These are phyloP conservation scores for Calidris pugnax DNA, from an alignment of 2,113 vertebrate species.

Conservation along the genomic window DNA sequence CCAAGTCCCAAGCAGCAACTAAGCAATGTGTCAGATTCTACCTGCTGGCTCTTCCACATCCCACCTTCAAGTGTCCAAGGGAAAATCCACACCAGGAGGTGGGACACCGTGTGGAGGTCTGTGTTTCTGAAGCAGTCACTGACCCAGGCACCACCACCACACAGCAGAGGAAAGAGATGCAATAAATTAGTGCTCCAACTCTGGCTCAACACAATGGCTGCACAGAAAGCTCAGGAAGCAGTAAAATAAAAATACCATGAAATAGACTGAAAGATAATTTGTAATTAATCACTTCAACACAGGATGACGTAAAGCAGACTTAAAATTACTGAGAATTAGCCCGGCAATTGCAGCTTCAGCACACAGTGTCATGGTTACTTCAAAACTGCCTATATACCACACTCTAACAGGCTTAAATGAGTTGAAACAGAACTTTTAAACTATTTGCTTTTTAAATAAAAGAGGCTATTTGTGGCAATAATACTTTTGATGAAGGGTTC, in stretches of 20 bases:
- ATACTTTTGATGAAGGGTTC: slow-evolving; percentile 16
- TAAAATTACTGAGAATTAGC: neutral
- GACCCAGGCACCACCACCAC: neutral
- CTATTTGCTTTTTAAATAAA: slow-evolving; percentile 3
- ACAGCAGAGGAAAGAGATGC: neutral
- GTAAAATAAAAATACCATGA: neutral
- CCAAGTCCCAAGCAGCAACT: accelerated
- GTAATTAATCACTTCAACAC: slow-evolving; percentile 14
- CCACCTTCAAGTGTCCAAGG: accelerated
- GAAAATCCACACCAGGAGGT: neutral
- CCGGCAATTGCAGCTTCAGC: neutral
- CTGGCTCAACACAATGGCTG: neutral
- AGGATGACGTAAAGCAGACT: neutral
- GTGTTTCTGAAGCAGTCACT: neutral
- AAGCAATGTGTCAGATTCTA: neutral
- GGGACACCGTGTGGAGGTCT: neutral
- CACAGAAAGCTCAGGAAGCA: neutral
- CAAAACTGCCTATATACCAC: neutral
- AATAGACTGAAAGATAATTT: neutral
- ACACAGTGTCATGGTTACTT: slow-evolving; percentile 17
- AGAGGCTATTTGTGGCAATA: slow-evolving; percentile 17
- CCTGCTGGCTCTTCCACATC: neutral
- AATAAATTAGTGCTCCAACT: neutral
- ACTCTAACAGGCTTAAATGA: slow-evolving; percentile 34
- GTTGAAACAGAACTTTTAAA: slow-evolving; percentile 17